Evolutionary conservation across 2,113 vertebrate species (phyloP).

Genomic region (Chloropsis cyanopogon): DNA sequence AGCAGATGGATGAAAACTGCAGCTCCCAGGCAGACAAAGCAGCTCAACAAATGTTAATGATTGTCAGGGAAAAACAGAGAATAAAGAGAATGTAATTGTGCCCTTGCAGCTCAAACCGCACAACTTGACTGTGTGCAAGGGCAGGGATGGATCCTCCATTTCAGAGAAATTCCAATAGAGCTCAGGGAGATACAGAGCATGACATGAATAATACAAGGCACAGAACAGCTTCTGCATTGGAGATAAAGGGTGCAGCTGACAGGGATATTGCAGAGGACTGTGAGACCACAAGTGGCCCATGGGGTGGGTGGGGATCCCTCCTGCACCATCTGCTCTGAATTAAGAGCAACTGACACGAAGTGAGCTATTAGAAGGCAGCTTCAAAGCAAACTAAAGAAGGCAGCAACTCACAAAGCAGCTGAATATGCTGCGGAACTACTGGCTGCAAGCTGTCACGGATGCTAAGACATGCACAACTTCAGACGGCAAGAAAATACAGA

Average conservation of each 20-base stretch:
- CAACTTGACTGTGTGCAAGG: not conserved
- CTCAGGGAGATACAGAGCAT: not conserved
- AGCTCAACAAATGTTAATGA: not conserved
- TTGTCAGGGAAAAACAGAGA: not conserved
- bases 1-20: not conserved
- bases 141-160: not conserved
- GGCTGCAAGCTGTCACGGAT: not conserved
- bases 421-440: not conserved
- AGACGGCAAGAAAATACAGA: not conserved
- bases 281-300: not conserved
- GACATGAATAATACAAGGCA: not conserved
- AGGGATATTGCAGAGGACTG: not conserved
- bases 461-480: not conserved
- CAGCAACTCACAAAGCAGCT: not conserved
- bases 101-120: not conserved
- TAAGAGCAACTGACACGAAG: not conserved
- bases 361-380: not conserved
- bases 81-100: not conserved
- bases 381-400: not conserved
- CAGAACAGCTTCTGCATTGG: not conserved
- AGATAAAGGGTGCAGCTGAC: not conserved
- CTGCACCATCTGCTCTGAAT: not conserved
- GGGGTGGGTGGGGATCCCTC: not conserved
- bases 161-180: not conserved
- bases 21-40: not conserved